These are phyloP conservation scores for Nowickia ferox DNA, from an alignment of 2,888 invertebrate species.

Conservation along the genomic window DNA sequence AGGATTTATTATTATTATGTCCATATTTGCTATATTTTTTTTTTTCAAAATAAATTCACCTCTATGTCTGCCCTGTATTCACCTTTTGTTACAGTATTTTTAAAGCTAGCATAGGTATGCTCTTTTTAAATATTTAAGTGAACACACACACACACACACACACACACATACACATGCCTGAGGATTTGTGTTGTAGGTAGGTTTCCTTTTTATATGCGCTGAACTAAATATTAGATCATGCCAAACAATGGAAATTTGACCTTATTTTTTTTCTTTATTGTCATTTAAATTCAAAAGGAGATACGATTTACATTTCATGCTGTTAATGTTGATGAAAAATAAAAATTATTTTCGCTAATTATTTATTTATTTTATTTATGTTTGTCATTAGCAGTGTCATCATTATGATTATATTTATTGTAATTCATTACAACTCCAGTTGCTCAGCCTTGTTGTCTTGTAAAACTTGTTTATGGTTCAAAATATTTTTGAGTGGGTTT, in stretches of 20 bases:
- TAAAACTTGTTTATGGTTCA: not conserved
- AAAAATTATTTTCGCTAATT: slow-evolving; percentile 27
- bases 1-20: slow-evolving; percentile 25
- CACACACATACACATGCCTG: not conserved
- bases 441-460: too few relatives aligned
- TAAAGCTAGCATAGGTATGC: not conserved
- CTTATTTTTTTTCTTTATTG: slow-evolving; percentile 60
- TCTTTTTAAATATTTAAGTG: slow-evolving; percentile 40
- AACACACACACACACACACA: too few relatives aligned
- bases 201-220: slow-evolving; percentile 40
- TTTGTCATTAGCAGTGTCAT: slow-evolving; percentile 5
- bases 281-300: slow-evolving; percentile 15
- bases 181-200: slow-evolving; percentile 21
- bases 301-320: slow-evolving; percentile 2
- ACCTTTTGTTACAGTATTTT: slow-evolving; percentile 21
- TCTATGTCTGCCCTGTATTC: not conserved
- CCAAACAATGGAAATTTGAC: slow-evolving; percentile 67
- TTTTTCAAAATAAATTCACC: slow-evolving; percentile 35
- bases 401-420: not conserved
- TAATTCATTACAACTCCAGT: too few relatives aligned
- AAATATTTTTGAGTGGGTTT: not conserved
- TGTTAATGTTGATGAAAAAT: not conserved
- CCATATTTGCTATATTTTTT: not conserved
- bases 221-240: slow-evolving; percentile 68
- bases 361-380: slow-evolving; percentile 16